Evolutionary conservation across 2,888 invertebrate genomes (phyloP).

Genomic region (Morinoia aosen): DNA sequence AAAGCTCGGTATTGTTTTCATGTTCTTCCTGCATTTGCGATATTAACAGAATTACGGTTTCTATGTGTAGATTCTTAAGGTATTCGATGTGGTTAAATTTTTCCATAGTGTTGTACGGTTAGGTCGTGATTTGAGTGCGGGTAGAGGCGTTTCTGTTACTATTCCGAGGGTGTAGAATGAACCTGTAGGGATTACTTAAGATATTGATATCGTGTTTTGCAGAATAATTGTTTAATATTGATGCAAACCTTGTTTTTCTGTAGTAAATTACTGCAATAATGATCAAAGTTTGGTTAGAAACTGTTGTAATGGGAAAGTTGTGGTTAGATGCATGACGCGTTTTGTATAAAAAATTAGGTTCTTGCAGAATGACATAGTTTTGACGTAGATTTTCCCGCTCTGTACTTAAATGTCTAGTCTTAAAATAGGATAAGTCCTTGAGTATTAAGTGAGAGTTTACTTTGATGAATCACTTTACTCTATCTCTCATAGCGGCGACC

Average conservation of each 20-base stretch:
- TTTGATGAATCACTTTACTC: neutral
- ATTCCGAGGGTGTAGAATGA: neutral
- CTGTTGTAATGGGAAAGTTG: neutral
- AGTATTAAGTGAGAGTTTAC: neutral
- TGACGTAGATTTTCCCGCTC: neutral
- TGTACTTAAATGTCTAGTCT: constrained; percentile 37
- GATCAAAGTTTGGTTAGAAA: neutral
- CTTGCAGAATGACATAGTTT: neutral
- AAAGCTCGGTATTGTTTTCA: neutral
- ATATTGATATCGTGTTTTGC: neutral
- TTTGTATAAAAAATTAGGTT: neutral
- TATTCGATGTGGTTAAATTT: neutral
- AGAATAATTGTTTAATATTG: neutral
- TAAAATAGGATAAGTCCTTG: neutral
- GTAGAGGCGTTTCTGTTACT: neutral
- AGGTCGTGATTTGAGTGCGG: neutral
- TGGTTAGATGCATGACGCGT: neutral
- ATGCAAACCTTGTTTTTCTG: neutral
- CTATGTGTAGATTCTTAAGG: neutral
- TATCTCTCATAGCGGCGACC: neutral
- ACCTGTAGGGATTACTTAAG: neutral
- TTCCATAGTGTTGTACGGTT: neutral
- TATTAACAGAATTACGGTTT: neutral
- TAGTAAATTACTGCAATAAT: neutral
- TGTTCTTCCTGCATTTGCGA: neutral